Evolutionary conservation across 1,140 invertebrate genomes (phyloP), one percentile per base, ranked within the genome.

Genomic region (Zelostemma sp.): DNA sequence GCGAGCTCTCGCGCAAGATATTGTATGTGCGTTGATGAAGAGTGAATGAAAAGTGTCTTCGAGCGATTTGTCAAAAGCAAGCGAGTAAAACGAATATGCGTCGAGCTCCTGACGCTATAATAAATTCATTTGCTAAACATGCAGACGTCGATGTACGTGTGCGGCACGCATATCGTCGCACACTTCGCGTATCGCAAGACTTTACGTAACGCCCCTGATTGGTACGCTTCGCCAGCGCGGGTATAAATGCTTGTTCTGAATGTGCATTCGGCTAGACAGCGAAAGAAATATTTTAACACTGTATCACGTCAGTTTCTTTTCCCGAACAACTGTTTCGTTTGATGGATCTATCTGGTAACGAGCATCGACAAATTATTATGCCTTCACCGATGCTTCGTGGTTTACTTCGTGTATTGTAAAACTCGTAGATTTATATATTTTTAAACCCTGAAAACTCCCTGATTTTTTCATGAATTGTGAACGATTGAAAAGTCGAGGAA

Each of bases 171-270:
- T 56, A 66, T 66, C 54, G 59, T 58, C 48, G 53, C 56, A 62
- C 68, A 59, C 57, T 40, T 64, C 61, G 67, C 43, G 60, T 65
- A 65, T 65, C 54, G 68, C 68, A 70, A 70, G 57, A 48, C 57
- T 65, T 71, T 71, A 71, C 62, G 62, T 71, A 70, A 65, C 68
- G 68, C 68, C 68, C 61, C 61, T 66, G 67, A 65, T 71, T 71
- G 54, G 63, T 62, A 71, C 58, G 62, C 68, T 63, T 63, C 55
- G 43, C 40, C 9, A 66, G 46, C 48, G 49, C 54, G 51, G 57
- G 64, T 58, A 43, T 54, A 47, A 43, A 25, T 15, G 47, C 15
- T 54, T n/a, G n/a, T 59, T 63, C 62, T 53, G 25, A 61, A 58
- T 61, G 53, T 60, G 40, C 48, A 47, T 63, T 58, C 55, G 25